Base-by-base conservation (phyloP, 2,797 vertebrate genomes). In the Pelobates cultripes region DNA sequence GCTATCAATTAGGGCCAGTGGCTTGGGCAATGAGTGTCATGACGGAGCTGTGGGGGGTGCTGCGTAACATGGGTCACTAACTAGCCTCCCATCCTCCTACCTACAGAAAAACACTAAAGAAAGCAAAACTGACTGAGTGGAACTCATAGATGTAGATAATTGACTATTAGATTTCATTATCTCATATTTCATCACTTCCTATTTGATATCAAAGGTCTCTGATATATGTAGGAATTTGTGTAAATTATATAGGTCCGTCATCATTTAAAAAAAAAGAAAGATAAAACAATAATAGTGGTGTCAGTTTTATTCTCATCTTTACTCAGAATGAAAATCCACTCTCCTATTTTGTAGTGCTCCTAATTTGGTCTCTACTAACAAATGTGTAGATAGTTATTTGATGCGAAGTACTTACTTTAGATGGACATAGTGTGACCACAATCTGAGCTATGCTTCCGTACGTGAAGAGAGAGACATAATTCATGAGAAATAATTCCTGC, bases 1-100 rank as follows among this genome's bases (percentile, higher is more conserved):
- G 82, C 81, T 79, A 83, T 75, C 77, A 83, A 79, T 79, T 83
- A 83, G 82, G 77, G 51, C 77, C 77, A 70, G 72, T 75, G 77
- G 79, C 77, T 70, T 83, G 82, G 77, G 74, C 57, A 70, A 79
- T 71, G 68, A 83, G 72, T 61, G 67, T 83, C 81, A 83, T 17
- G 68, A 67, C 60, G 12, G n/a, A 75, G 64, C 76, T 64, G 60
- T 61, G 64, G 71, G 76, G 57, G 66, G 57, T 67, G 13, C 57
- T 75, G 69, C 40, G 73, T 79, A 69, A 40, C 72, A 83, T 43
- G 43, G 61, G 72, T 43, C 45, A 41, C 44, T 70, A 79, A 79
- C 75, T 55, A 83, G 73, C 55, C 63, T 64, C 70, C 77, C 47
- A 63, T 2, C n/a, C 61, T 3, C 47, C 47, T 10, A 67, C 80